Base-by-base conservation (phyloP, 1,140 invertebrate species). In the Drosophila parabipectinata region DNA sequence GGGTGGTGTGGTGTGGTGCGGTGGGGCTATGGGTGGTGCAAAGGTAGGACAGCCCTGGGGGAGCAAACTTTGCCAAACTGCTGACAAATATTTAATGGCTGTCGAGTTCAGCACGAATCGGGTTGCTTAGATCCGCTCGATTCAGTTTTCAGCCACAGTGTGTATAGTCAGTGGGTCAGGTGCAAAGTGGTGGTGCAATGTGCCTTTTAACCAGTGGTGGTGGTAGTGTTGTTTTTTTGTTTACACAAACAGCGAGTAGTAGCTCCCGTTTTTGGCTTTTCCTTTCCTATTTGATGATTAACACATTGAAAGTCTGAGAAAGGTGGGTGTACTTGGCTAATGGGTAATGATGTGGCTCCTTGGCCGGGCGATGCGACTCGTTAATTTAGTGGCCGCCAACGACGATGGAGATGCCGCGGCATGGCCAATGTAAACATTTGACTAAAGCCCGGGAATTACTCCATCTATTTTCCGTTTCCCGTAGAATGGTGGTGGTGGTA, bases 11-110 rank as follows among this genome's bases (percentile, higher is more conserved):
- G 5, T 14, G 37, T 18, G 5, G 39, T 9, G 28, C 10, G 54
- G 14, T 61, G 32, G n/a, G 37, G 30, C 9, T 21, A 4, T 53
- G 51, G 32, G 55, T 15, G 26, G 37, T 10, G 28, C 7, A 9
- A 24, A 26, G 14, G 56, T 8, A 8, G 26, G 2, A 28, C 21
- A 30, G 24, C 4, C 37, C 59, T 30, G 21, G 30, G 28, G 48
- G 44, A 18, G 32, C 24, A 59, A 79, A 75, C 71, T 84, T 82
- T 41, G 54, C 58, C 30, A 68, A 79, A 64, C 58, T 87, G 81
- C 82, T 87, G 81, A 82, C 82, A 87, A 77, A 81, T 87, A 85
- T 87, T 77, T 71, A 77, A 85, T 78, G 74, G 54, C 64, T 63
- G 61, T 55, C 53, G 77, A 54, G 54, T 64, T 53, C 37, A 34